Percentiles rank a stretch among this genome's conserved stretches.
Conservation (phyloP, 2,797 vertebrate species). For the Hydrocynus forskahlii region DNA sequence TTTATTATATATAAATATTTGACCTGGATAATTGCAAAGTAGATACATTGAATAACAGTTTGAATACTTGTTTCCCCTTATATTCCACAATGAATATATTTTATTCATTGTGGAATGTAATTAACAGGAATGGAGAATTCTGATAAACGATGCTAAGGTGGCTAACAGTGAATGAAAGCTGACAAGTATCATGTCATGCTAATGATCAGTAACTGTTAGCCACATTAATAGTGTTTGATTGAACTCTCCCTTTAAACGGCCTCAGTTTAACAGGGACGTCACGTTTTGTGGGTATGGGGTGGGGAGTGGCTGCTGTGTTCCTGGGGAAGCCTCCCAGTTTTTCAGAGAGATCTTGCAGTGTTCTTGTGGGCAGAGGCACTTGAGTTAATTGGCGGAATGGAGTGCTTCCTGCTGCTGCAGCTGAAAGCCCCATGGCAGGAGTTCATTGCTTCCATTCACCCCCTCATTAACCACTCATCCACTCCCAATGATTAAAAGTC, state of each 20-base stretch:
- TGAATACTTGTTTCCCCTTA: no score
- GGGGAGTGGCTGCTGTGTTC: not conserved
- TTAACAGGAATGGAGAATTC: no score
- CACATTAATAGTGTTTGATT: not conserved
- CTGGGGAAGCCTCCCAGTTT: not conserved
- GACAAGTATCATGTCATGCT: not conserved
- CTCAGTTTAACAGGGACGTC: not conserved
- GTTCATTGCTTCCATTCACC: conserved; percentile 12
- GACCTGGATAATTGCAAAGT: no score
- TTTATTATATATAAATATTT: no score
- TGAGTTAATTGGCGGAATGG: conserved; percentile 33
- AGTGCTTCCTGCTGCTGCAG: conserved; percentile 35
- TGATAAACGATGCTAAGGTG: not conserved
- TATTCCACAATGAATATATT: no score
- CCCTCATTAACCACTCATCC: conserved; percentile 41
- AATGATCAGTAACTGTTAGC: not conserved
- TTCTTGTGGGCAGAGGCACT: conserved; percentile 16
- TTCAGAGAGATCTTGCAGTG: conserved; percentile 13
- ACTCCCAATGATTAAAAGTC: conserved; percentile 28
- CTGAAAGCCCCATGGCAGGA: conserved; percentile 32
- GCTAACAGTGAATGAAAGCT: not conserved
- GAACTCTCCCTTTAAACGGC: not conserved
- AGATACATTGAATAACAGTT: no score
- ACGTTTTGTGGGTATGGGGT: not conserved
- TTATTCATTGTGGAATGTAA: no score